These are phyloP conservation scores for Carduelis carduelis DNA, from an alignment of 2,797 vertebrate genomes.

Conservation along the genomic window DNA sequence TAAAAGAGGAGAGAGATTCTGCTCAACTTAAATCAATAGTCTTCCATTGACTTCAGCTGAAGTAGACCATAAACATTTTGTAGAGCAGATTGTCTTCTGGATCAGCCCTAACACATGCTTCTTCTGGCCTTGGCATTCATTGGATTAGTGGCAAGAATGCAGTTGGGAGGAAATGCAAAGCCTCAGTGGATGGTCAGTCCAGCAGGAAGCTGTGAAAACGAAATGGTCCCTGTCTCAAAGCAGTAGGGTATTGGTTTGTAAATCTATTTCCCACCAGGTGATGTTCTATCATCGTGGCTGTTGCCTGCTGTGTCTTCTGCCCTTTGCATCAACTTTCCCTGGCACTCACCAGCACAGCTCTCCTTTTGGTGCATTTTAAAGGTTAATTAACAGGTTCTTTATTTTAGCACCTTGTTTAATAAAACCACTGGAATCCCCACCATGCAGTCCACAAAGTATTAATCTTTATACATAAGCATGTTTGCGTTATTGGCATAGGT, in stretches of 20 bases:
- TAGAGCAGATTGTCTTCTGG: not conserved
- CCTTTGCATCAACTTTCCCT: not conserved
- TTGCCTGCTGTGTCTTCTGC: not conserved
- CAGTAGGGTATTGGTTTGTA: not conserved
- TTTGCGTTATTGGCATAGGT: not conserved
- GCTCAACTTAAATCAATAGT: not conserved
- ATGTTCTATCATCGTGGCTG: not conserved
- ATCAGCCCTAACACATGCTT: not conserved
- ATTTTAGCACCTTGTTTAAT: not conserved
- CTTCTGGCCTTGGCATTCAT: not conserved
- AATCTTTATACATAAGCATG: not conserved
- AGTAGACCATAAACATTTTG: not conserved
- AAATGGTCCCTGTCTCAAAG: not conserved
- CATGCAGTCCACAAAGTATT: not conserved
- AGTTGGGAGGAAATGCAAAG: not conserved
- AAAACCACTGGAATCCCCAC: not conserved
- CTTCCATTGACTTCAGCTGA: not conserved
- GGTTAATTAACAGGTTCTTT: not conserved
- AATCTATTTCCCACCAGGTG: not conserved
- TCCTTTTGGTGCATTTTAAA: not conserved
- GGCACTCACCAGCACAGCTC: fast-evolving
- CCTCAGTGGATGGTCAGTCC: not conserved
- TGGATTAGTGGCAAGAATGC: not conserved
- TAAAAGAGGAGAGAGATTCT: not conserved
- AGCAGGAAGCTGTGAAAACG: not conserved